Conservation (phyloP, 2,113 vertebrate genomes). For the Trichechus manatus region DNA sequence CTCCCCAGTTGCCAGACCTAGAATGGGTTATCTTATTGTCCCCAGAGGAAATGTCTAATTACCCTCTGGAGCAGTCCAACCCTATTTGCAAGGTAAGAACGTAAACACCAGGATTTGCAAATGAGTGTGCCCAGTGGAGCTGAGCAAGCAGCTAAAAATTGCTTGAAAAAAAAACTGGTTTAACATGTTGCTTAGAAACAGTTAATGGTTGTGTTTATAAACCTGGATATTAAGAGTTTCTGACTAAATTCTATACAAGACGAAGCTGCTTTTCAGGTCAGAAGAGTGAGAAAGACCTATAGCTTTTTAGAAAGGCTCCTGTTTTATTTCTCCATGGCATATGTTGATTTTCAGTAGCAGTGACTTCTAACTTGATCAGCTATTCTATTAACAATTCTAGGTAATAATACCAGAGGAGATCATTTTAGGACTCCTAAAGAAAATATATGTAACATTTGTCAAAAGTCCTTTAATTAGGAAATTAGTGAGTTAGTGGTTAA, state of each 20-base stretch:
- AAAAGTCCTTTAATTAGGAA: background rate
- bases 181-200: constrained; percentile 32
- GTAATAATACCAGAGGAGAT: background rate
- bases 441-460: background rate
- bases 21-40: background rate
- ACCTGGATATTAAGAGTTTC: background rate
- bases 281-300: background rate
- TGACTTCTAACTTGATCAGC: background rate
- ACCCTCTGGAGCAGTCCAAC: background rate
- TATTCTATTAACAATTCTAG: background rate
- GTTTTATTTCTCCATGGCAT: background rate
- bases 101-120: constrained; percentile 16
- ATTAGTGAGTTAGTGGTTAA: background rate
- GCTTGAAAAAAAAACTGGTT: background rate
- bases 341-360: background rate
- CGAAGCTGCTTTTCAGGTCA: background rate
- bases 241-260: background rate
- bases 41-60: background rate
- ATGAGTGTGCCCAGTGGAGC: background rate
- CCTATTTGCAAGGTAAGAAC: constrained; percentile 15
- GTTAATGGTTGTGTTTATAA: background rate
- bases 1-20: background rate
- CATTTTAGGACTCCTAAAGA: background rate
- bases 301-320: background rate
- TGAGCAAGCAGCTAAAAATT: constrained; percentile 29